These are phyloP conservation scores for Laupala kohalensis DNA, from an alignment of 1,140 invertebrate species.

Conservation along the genomic window DNA sequence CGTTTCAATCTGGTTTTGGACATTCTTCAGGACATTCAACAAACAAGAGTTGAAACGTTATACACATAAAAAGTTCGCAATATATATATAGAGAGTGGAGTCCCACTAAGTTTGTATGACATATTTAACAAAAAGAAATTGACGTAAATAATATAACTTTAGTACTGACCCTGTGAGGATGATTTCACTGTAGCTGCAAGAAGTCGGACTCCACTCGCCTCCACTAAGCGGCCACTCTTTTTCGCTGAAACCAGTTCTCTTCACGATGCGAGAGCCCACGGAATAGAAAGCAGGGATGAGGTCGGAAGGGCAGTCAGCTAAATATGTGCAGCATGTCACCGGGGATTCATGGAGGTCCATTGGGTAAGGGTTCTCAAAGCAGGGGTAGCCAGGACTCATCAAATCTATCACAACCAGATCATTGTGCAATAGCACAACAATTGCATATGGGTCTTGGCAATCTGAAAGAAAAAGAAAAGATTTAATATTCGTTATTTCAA, in stretches of 20 bases:
- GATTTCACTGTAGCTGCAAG: constrained; percentile 92
- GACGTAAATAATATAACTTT: too few species aligned
- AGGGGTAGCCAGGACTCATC: constrained; percentile 86
- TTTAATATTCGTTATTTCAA: neutral
- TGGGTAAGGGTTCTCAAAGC: constrained; percentile 97
- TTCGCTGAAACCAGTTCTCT: constrained; percentile 80
- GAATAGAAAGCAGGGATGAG: constrained; percentile 88
- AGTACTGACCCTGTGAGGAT: constrained; percentile 81
- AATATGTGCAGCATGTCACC: constrained; percentile 89
- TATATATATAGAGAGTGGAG: too few species aligned
- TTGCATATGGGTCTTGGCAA: constrained; percentile 91
- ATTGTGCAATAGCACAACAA: constrained; percentile 93
- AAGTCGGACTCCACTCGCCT: constrained; percentile 86
- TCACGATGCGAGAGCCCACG: constrained; percentile 58
- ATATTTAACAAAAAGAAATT: too few species aligned
- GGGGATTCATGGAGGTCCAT: constrained; percentile 98
- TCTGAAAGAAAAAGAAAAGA: constrained; percentile 45
- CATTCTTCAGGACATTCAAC: too few species aligned
- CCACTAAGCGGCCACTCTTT: constrained; percentile 91
- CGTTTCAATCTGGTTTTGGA: too few species aligned
- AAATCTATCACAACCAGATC: constrained; percentile 97
- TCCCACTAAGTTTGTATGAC: too few species aligned
- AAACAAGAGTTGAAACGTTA: too few species aligned
- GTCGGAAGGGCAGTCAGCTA: constrained; percentile 94
- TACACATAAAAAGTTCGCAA: too few species aligned